Evolutionary conservation across 2,113 vertebrate species (phyloP).

Genomic region (Recurvirostra avosetta): DNA sequence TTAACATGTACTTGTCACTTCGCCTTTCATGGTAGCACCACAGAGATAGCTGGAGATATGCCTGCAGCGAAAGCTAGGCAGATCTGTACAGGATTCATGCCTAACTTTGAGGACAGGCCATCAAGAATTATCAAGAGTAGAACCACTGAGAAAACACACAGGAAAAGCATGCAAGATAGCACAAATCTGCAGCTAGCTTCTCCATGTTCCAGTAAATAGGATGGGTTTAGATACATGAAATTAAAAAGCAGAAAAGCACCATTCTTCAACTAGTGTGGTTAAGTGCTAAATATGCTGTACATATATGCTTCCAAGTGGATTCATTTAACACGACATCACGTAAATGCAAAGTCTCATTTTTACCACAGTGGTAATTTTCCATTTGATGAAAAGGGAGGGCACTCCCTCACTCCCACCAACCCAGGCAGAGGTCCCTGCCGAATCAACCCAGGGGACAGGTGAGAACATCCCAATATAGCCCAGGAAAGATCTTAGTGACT

Average conservation of each 20-base stretch:
- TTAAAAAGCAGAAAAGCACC: neutral
- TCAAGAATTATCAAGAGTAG: neutral
- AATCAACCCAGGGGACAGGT: neutral
- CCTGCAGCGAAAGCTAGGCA: neutral
- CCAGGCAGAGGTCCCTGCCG: rapidly evolving
- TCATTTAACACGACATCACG: neutral
- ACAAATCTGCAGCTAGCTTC: neutral
- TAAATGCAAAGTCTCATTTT: neutral
- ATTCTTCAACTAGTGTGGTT: neutral
- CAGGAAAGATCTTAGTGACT: neutral
- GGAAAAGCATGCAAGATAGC: neutral
- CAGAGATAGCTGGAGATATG: neutral
- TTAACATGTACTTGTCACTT: neutral
- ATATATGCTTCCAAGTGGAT: neutral
- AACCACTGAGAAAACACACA: neutral
- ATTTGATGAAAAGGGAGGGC: neutral
- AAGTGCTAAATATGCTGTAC: neutral
- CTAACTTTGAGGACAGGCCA: neutral
- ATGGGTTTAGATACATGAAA: neutral
- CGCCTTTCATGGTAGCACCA: neutral
- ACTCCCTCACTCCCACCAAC: neutral
- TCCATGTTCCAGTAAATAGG: neutral
- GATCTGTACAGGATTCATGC: neutral
- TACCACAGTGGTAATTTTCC: neutral
- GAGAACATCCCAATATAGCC: neutral